Base-by-base conservation (phyloP, 2,113 vertebrate genomes). In the Taxidea taxus region DNA sequence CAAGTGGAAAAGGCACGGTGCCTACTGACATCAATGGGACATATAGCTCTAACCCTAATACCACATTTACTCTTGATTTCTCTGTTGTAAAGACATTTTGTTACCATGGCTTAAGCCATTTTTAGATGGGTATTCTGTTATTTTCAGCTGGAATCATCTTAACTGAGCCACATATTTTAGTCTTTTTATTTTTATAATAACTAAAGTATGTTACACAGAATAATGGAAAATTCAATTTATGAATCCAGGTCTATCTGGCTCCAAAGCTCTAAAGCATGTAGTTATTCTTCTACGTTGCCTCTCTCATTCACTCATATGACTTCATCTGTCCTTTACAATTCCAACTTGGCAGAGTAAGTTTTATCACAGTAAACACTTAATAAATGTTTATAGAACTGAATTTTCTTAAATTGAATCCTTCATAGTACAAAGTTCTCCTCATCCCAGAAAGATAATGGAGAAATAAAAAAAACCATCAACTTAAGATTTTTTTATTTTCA, bases 341-440 rank as follows among this genome's bases (percentile, higher is more conserved):
- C 42, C 1, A 95, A 29, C 5, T 86, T 70, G 66, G 25, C 47
- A 90, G 5, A 87, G 16, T 77, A 86, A 37, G 31, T 96, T 90
- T 62, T 92, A 44, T 82, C 6, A 34, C 12, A 77, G 66, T 58
- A 95, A n/a, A 72, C 42, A 92, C 68, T 44, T 56, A 89, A 77
- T 56, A 93, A 58, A 51, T 77, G 42, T 70, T 93, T 78, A 27
- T 20, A 87, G 31, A 83, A 90, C 42, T 83, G 74, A 83, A 91
- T 83, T 90, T 94, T 83, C 7, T 92, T 93, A 64, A 72, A 87
- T 37, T 58, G 56, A 92, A 81, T 78, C 82, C 20, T 47, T 91
- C 15, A 87, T 10, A 68, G 31, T 64, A 18, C 90, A 87, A 58
- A 29, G 5, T 58, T 70, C 9, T 94, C 15, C n/a, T 93, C 31